phyloP scores from a whole-genome alignment of 2,888 invertebrate genomes.

The Trichopria drosophilae region DNA sequence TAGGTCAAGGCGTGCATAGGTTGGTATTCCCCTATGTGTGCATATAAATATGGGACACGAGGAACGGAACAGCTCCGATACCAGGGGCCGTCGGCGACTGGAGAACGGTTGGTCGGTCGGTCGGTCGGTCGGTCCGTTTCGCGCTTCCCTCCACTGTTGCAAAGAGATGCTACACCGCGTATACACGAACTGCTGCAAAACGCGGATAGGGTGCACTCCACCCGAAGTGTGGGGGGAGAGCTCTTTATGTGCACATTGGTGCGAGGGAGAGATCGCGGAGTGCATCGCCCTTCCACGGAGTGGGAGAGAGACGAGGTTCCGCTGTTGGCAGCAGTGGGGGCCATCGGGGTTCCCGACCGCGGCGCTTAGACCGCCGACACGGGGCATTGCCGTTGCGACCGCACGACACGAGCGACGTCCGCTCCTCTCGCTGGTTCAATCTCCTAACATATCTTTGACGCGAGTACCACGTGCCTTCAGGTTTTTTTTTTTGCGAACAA shows the following conservation, averaged over 20 bases:
- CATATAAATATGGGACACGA: no score
- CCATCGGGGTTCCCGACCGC: conserved; percentile 46
- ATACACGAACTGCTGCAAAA: no score
- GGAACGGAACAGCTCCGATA: no score
- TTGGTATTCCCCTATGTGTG: no score
- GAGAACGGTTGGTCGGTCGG: no score
- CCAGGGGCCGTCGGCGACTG: no score
- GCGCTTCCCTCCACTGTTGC: conserved; percentile 27
- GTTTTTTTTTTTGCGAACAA: not conserved
- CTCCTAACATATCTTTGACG: not conserved
- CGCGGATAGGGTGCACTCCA: no score
- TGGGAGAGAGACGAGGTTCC: no score
- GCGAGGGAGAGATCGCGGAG: no score
- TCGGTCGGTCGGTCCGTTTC: conserved; percentile 16
- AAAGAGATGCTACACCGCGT: conserved; percentile 30
- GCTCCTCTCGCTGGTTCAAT: not conserved
- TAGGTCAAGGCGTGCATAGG: no score
- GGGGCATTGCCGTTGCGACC: conserved; percentile 54
- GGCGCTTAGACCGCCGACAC: conserved; percentile 48
- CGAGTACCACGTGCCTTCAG: conserved; percentile 5
- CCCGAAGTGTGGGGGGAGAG: conserved; percentile 2
- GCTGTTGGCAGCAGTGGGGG: conserved; percentile 37
- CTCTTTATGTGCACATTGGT: conserved; percentile 9
- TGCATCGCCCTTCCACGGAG: no score
- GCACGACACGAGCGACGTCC: conserved; percentile 43